Conservation (phyloP, 2,888 invertebrate genomes). For the Venustoraphidia nigricollis region DNA sequence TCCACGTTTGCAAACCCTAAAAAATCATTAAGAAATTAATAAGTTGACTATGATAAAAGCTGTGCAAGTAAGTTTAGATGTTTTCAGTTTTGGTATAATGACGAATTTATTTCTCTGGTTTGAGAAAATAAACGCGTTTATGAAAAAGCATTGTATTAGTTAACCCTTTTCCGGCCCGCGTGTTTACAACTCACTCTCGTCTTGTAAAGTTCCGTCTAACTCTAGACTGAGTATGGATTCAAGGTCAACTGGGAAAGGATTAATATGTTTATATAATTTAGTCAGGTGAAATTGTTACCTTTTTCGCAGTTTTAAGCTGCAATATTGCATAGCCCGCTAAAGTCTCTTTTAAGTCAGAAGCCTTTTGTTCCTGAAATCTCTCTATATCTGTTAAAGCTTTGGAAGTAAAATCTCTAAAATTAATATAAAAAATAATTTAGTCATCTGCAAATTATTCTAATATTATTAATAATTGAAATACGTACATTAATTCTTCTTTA, state of each 20-base stretch:
- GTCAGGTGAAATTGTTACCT: too few species aligned
- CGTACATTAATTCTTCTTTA: constrained; percentile 44
- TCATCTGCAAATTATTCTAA: not conserved
- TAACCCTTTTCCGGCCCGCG: too few species aligned
- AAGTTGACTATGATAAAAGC: not conserved
- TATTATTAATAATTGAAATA: constrained; percentile 5
- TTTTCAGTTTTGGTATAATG: too few species aligned
- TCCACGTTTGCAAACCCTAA: constrained; percentile 63
- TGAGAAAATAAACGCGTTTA: too few species aligned
- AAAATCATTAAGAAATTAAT: constrained; percentile 16
- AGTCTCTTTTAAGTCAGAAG: constrained; percentile 53
- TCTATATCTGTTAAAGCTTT: constrained; percentile 53
- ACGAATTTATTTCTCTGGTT: too few species aligned
- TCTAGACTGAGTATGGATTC: too few species aligned
- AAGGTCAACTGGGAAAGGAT: too few species aligned
- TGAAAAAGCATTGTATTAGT: too few species aligned
- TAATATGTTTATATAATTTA: not conserved
- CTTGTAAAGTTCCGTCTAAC: too few species aligned
- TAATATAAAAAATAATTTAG: constrained; percentile 5
- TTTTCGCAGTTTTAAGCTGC: constrained; percentile 59
- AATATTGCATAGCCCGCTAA: constrained; percentile 50
- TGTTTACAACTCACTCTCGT: too few species aligned
- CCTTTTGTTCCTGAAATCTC: constrained; percentile 57
- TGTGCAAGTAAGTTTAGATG: too few species aligned
- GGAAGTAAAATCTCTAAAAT: constrained; percentile 47